Evolutionary conservation across 2,888 invertebrate genomes (phyloP), one percentile per base, ranked within the genome.

Genomic region (Carabus problematicus): DNA sequence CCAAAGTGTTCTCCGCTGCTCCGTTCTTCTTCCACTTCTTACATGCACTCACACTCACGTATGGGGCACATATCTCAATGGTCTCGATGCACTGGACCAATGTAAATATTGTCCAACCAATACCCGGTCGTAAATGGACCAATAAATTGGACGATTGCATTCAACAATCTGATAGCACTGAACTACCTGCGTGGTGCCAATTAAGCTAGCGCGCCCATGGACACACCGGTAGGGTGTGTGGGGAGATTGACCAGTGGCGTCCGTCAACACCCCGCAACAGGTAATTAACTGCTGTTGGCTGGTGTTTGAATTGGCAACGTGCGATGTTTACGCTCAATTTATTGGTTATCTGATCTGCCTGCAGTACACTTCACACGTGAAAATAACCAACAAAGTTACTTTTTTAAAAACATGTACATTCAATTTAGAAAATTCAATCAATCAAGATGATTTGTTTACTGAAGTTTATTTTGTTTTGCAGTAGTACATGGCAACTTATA

Each of bases 171-270:
- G 66, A 66, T 66, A 66, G 66, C 58, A 58, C 58, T 56, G 16
- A 66, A 66, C 66, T 66, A 66, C 66, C 67, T 67, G 67, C 67
- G 39, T 67, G 67, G 67, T 67, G 67, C 67, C 67, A 67, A 67
- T 67, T 67, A 67, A 67, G 67, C 67, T 42, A 60, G 67, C 60
- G 67, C 67, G 67, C 67, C 60, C 60, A 67, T 67, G 67, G 54
- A 60, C 60, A 67, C 67, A 67, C 67, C 29, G 29, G 56, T 56
- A 56, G 52, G 43, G 45, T 19, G 60, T 54, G 58, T 16, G 66
- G 66, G 60, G 67, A 42, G 67, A 60, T n/a, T 61, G 42, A 16
- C 42, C 67, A 67, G 67, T 60, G 67, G 60, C 60, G 67, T 67
- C 49, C 67, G 67, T 60, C 18, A 40, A 56, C 56, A 40, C 56